Conservation (phyloP, 35 echinoderm and acorn worm genomes). For the Anneissia japonica region DNA sequence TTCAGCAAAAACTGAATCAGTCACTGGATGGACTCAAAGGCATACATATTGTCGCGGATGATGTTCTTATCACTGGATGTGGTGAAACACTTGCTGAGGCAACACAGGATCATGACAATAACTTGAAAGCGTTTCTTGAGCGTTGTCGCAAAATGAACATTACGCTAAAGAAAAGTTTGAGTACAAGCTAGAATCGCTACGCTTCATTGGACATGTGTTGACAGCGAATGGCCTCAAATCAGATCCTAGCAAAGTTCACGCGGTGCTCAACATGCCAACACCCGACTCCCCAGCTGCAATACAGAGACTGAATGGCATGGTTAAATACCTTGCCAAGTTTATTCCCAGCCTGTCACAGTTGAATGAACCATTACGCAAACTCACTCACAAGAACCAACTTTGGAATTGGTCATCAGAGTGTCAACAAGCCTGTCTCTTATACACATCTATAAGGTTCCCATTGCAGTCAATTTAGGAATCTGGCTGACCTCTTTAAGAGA, state of each 20-base stretch:
- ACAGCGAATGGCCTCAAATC: not conserved
- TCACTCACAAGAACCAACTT: not conserved
- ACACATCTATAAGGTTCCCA: too few species aligned
- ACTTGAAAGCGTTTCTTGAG: not conserved
- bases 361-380: not conserved
- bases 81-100: not conserved
- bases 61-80: not conserved
- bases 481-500: too few species aligned
- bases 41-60: not conserved
- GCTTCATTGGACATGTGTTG: not conserved
- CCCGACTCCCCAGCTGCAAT: not conserved
- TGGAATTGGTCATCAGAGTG: not conserved
- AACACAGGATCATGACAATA: not conserved
- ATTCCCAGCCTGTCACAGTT: not conserved
- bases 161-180: not conserved
- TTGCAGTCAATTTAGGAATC: too few species aligned
- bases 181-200: not conserved
- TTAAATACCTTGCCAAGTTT: not conserved
- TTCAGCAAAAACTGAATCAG: conserved; percentile 30
- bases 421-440: not conserved
- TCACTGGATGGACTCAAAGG: not conserved
- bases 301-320: not conserved
- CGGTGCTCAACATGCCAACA: not conserved
- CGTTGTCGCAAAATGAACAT: not conserved
- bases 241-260: not conserved